Evolutionary conservation across 2,888 invertebrate genomes (phyloP), one percentile per base, ranked within the genome.

Genomic region (Cremastinae sp.): DNA sequence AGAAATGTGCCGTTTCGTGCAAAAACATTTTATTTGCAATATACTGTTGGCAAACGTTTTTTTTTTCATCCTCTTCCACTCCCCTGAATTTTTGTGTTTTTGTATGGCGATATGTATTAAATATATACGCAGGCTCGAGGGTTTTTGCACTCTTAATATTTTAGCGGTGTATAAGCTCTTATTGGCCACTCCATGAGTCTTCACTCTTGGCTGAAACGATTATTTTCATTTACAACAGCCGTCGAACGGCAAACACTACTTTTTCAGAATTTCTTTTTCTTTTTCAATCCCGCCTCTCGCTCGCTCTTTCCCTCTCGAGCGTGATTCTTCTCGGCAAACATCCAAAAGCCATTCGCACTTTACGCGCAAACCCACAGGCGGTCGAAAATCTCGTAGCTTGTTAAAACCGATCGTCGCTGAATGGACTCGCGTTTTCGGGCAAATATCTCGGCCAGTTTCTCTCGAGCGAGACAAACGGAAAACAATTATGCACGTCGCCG

Each of bases 181-280:
- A 47, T 56, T 56, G 18, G 58, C 7, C 45, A 28, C 41, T 51
- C 36, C 2, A 28, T 14, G 12, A 36, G 16, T 20, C 10, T 22
- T 18, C 9, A 34, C 36, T 43, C 49, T 58, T 49, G 38, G 58
- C 47, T 9, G 14, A 61, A 64, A 69, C 62, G 69, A 64, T 74
- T 64, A 68, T 74, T 74, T 74, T 74, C 49, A 64, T 74, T 74
- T 64, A 58, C 62, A 64, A 69, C 64, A 56, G 68, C 61, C 34
- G 49, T 34, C 49, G 18, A 59, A 69, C 8, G 14, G 62, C 74
- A 56, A 74, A 74, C 62, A 68, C 18, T 12, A 49, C 56, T 69
- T 74, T 74, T 59, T 59, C 56, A 20, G 22, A 7, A 64, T 7
- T 28, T 38, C 28, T 28, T 64, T 72, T 71, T 47, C 22, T 9